A percentile compares a stretch with the other conserved stretches of the same genome.
Evolutionary conservation across 2,113 vertebrate genomes (phyloP).

Genomic region (Callaeas wilsoni): DNA sequence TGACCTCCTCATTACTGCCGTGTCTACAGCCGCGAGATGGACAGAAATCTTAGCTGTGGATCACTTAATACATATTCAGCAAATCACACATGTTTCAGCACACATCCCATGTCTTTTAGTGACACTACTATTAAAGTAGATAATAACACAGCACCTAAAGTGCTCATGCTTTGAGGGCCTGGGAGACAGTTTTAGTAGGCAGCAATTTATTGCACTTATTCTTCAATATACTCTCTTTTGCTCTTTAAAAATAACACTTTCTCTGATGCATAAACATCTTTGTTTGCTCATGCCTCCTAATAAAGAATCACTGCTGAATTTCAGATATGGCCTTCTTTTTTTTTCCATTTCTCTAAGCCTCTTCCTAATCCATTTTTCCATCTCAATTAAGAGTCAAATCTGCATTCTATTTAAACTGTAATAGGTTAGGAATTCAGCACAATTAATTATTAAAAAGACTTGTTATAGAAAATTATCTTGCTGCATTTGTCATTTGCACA

Average conservation of each 20-base stretch:
- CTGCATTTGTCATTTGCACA: neutral
- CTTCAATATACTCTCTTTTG: neutral
- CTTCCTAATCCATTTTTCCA: neutral
- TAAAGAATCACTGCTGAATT: neutral
- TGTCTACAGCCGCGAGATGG: neutral
- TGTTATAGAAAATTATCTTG: neutral
- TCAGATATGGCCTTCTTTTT: neutral
- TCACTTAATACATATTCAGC: neutral
- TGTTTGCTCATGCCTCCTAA: neutral
- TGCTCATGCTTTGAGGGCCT: neutral
- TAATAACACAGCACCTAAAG: neutral
- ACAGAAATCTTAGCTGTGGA: neutral
- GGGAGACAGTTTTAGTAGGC: neutral
- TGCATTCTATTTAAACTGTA: neutral
- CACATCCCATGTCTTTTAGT: neutral
- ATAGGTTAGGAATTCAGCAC: neutral
- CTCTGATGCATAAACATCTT: neutral
- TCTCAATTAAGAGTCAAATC: neutral
- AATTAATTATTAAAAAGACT: neutral
- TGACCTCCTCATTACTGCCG: neutral
- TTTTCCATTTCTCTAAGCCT: neutral
- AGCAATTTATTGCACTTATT: neutral
- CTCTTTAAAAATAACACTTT: neutral
- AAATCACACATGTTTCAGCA: neutral
- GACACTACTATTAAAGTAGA: neutral